phyloP scores from a whole-genome alignment of 2,888 invertebrate species.

The Eupithecia abbreviata region DNA sequence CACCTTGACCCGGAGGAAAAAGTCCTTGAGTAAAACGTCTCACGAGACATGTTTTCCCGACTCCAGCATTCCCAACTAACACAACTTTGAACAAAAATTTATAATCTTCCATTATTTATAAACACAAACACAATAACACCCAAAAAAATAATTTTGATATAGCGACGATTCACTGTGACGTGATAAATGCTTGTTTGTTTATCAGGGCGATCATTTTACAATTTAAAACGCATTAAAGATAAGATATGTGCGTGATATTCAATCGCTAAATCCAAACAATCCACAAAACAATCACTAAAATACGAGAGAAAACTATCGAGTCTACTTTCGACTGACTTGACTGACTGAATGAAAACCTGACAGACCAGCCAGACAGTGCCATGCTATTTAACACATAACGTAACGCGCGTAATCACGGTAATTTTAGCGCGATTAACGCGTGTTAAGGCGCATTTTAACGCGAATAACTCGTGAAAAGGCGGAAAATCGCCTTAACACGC shows the following conservation, averaged over 20 bases:
- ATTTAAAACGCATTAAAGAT: constrained; percentile 69
- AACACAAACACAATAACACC: constrained; percentile 72
- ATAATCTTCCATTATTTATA: constrained; percentile 95
- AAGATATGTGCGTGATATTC: constrained; percentile 51
- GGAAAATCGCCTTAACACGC: too few species aligned
- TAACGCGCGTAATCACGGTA: too few species aligned
- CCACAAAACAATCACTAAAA: too few species aligned
- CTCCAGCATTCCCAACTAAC: constrained; percentile 98
- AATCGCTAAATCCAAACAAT: constrained; percentile 47
- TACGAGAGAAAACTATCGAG: too few species aligned
- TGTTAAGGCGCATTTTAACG: too few species aligned
- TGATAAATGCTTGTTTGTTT: constrained; percentile 58
- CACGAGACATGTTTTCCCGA: constrained; percentile 98
- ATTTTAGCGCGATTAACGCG: too few species aligned
- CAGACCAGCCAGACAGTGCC: too few species aligned
- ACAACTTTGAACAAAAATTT: constrained; percentile 99
- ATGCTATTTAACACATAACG: too few species aligned
- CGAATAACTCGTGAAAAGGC: too few species aligned
- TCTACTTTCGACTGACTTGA: too few species aligned
- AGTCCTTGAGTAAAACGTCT: constrained; percentile 98
- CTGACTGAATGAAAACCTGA: too few species aligned
- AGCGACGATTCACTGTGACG: constrained; percentile 68
- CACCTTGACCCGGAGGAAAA: constrained; percentile 99
- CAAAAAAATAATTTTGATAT: constrained; percentile 55
- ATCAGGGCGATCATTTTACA: constrained; percentile 62